A percentile compares a stretch with the other conserved stretches of the same genome.
Conservation (phyloP, 2,888 invertebrate species). For the Scotopteryx bipunctaria region DNA sequence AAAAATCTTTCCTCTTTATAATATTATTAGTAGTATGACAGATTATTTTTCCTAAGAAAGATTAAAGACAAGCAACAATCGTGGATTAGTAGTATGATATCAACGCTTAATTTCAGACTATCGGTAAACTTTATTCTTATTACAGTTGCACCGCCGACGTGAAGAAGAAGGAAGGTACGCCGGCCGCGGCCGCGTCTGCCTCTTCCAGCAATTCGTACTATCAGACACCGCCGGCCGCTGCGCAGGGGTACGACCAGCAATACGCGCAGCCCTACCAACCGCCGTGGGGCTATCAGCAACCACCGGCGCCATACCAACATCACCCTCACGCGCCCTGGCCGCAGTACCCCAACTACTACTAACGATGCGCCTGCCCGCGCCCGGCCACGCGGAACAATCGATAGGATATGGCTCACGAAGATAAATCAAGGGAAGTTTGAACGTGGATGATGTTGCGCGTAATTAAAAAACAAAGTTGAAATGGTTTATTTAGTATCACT, state of each 20-base stretch:
- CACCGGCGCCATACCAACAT: slow-evolving; percentile 75
- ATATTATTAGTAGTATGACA: no score
- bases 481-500: no score
- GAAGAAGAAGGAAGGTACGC: slow-evolving; percentile 63
- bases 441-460: no score
- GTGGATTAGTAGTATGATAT: no score
- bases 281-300: slow-evolving; percentile 79
- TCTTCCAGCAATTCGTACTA: slow-evolving; percentile 59
- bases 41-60: no score
- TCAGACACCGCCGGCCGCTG: slow-evolving; percentile 57
- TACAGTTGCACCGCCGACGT: slow-evolving; percentile 49
- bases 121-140: neutral
- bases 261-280: slow-evolving; percentile 76
- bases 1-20: no score
- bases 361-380: slow-evolving; percentile 31
- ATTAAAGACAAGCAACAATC: no score
- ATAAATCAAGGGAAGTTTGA: no score
- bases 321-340: slow-evolving; percentile 73
- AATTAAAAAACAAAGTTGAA: no score
- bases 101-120: no score
- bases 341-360: slow-evolving; percentile 79
- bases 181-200: slow-evolving; percentile 40
- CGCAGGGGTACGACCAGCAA: slow-evolving; percentile 69
- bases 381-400: neutral
- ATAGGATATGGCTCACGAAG: neutral